These are phyloP conservation scores for Eospalax fontanierii DNA, from an alignment of 2,797 vertebrate species.

Conservation along the genomic window DNA sequence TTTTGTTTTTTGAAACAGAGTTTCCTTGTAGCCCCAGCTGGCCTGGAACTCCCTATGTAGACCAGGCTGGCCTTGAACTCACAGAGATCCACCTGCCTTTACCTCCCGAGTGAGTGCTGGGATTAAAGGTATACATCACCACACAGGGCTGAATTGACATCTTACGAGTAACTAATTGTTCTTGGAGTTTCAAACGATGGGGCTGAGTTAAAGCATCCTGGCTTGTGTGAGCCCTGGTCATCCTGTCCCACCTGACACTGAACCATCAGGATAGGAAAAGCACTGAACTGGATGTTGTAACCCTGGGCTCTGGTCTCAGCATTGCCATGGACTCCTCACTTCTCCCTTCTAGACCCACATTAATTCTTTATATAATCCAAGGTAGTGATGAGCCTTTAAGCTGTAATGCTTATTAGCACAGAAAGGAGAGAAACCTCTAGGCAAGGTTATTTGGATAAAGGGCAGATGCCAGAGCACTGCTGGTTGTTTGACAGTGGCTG, in stretches of 20 bases:
- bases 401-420: neutral
- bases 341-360: neutral
- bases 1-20: too few species aligned
- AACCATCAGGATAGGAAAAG: neutral
- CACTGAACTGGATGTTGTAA: neutral
- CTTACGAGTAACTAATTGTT: neutral
- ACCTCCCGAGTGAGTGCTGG: too few species aligned
- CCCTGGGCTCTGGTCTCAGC: neutral
- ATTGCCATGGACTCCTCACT: neutral
- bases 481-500: too few species aligned
- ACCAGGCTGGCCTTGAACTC: too few species aligned
- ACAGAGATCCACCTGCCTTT: too few species aligned
- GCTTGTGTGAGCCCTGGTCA: neutral
- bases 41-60: too few species aligned
- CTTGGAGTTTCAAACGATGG: neutral
- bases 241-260: too few species aligned
- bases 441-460: neutral
- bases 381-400: neutral
- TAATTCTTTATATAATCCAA: neutral
- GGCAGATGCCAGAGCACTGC: neutral
- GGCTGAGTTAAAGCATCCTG: neutral
- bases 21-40: too few species aligned
- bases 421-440: neutral
- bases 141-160: neutral
- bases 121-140: too few species aligned